Conservation (phyloP, 2,113 vertebrate species). For the Hippocampus barbouri region DNA sequence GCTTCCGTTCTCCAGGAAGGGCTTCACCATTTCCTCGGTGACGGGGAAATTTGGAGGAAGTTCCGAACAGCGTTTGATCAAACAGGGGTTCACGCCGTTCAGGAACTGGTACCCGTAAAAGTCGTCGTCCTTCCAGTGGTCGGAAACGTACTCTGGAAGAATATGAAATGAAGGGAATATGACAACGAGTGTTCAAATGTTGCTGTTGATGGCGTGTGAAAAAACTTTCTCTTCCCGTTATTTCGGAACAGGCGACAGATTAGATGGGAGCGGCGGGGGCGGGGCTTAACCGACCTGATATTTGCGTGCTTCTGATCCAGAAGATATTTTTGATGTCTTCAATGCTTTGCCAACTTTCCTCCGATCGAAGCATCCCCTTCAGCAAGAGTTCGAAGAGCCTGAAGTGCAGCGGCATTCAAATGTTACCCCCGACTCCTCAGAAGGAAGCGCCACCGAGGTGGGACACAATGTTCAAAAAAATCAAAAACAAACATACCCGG, state of each 20-base stretch:
- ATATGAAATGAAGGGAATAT: neutral
- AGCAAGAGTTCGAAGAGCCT: conserved; percentile 40
- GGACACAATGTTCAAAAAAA: conserved; percentile 12
- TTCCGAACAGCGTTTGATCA: conserved; percentile 76
- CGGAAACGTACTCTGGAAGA: conserved; percentile 76
- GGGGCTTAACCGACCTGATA: conserved; percentile 38
- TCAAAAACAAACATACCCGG: conserved; percentile 39
- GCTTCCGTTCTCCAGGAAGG: conserved; percentile 73
- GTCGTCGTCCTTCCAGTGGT: conserved; percentile 73
- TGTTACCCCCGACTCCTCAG: conserved; percentile 37
- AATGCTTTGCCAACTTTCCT: conserved; percentile 41
- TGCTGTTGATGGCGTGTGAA: too few species aligned
- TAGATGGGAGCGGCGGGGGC: conserved; percentile 27
- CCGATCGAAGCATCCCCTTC: conserved; percentile 37
- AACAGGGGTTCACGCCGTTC: conserved; percentile 82
- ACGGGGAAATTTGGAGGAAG: conserved; percentile 82
- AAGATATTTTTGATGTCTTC: conserved; percentile 42
- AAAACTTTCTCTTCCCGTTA: neutral
- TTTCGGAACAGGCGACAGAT: neutral
- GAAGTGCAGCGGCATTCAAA: neutral
- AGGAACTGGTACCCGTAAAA: conserved; percentile 90
- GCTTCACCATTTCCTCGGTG: conserved; percentile 80
- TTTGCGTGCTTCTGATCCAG: conserved; percentile 30
- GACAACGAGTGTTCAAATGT: too few species aligned
- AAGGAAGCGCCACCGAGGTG: neutral